Conservation (phyloP, 64 coral and sea anemone genomes). For the Acropora tenuis region DNA sequence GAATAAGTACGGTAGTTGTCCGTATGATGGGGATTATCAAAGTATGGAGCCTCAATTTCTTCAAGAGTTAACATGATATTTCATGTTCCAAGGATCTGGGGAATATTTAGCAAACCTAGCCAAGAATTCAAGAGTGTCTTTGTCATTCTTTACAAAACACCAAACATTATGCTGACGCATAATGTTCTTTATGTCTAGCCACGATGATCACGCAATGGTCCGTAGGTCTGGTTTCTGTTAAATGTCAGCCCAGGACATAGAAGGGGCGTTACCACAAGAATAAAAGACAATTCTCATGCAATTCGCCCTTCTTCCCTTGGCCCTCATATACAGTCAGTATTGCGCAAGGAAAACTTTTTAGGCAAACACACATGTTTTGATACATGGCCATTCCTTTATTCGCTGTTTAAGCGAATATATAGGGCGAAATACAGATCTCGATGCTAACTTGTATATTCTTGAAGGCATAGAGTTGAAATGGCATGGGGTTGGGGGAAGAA, state of each 20-base stretch:
- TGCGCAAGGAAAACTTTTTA: not conserved
- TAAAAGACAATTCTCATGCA: not conserved
- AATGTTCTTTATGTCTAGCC: not conserved
- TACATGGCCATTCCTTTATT: too few species aligned
- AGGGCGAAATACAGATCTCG: too few species aligned
- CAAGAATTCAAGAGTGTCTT: not conserved
- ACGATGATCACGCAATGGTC: not conserved
- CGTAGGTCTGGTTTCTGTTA: not conserved
- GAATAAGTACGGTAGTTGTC: too few species aligned
- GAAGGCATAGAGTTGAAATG: too few species aligned
- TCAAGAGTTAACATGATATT: not conserved
- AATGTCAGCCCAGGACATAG: not conserved
- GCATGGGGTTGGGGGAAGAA: slow-evolving; percentile 33
- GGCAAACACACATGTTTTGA: too few species aligned
- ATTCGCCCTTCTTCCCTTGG: not conserved
- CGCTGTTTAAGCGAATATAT: too few species aligned
- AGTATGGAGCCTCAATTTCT: too few species aligned
- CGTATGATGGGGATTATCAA: not conserved
- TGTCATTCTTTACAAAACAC: not conserved
- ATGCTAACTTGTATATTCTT: too few species aligned
- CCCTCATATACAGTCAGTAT: not conserved
- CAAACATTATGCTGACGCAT: too few species aligned
- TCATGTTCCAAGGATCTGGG: not conserved
- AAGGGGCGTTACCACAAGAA: not conserved
- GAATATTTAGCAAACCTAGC: not conserved